Percentiles rank a stretch among this genome's conserved stretches.
Evolutionary conservation across 1,140 invertebrate species (phyloP).

Genomic region (Drosophila pseudoobscura): DNA sequence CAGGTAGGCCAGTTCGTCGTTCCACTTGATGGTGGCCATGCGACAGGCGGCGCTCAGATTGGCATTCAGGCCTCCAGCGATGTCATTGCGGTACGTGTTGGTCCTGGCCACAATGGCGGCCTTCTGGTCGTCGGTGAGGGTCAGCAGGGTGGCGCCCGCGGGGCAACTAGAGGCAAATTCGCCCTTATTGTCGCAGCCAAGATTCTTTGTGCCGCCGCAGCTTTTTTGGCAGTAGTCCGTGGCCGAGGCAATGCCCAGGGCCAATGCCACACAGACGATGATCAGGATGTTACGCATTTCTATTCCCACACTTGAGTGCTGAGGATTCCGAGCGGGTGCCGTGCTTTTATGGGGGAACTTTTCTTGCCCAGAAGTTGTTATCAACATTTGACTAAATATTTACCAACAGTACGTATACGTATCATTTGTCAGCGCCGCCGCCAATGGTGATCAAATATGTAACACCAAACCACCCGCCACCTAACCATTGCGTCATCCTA

Average conservation of each 20-base stretch:
- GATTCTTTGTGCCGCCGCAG: constrained; percentile 43
- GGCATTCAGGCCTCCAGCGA: constrained; percentile 57
- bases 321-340: not conserved
- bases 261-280: constrained; percentile 21
- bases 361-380: constrained; percentile 10
- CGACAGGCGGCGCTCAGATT: constrained; percentile 59
- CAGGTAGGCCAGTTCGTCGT: constrained; percentile 66
- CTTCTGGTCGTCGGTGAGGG: constrained; percentile 32
- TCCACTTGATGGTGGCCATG: constrained; percentile 78
- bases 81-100: constrained; percentile 61
- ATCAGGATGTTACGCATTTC: constrained; percentile 45
- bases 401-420: constrained; percentile 25
- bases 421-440: constrained; percentile 24
- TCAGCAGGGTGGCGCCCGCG: constrained; percentile 40
- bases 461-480: too few species aligned
- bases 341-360: constrained; percentile 49
- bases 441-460: too few species aligned
- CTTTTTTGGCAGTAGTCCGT: constrained; percentile 61
- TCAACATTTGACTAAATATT: constrained; percentile 75
- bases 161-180: constrained; percentile 54
- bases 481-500: too few species aligned
- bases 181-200: constrained; percentile 67
- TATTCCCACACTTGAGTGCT: constrained; percentile 38
- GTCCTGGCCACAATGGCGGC: constrained; percentile 41
- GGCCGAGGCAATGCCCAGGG: constrained; percentile 25